phyloP scores from a whole-genome alignment of 2,113 vertebrate genomes.

The Poeciliopsis occidentalis region DNA sequence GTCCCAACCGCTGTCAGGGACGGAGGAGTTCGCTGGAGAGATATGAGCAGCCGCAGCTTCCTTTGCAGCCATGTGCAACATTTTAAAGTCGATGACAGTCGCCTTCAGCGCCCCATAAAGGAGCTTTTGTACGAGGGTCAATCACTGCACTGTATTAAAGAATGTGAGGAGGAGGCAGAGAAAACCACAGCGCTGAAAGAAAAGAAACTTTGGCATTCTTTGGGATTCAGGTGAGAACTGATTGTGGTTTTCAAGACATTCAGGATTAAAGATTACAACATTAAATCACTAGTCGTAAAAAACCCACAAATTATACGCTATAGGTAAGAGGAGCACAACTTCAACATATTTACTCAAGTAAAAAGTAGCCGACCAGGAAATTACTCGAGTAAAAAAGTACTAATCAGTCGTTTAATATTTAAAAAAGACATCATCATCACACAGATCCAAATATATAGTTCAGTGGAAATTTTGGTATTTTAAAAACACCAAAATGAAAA shows the following conservation, averaged over 20 bases:
- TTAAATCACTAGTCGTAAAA: background rate
- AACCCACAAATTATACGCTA: too few relatives aligned
- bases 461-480: too few relatives aligned
- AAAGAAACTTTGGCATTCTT: background rate
- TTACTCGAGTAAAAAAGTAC: too few relatives aligned
- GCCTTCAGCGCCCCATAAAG: constrained; percentile 55
- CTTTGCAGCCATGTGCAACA: background rate
- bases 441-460: too few relatives aligned
- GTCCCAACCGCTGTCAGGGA: background rate
- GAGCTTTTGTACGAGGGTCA: constrained; percentile 49
- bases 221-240: background rate
- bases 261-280: background rate
- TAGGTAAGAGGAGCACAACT: too few relatives aligned
- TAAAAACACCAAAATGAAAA: too few relatives aligned
- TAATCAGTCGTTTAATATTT: too few relatives aligned
- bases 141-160: constrained; percentile 8
- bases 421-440: too few relatives aligned
- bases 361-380: too few relatives aligned
- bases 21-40: constrained; percentile 1
- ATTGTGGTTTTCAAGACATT: background rate
- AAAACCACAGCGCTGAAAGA: background rate
- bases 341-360: too few relatives aligned
- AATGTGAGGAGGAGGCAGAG: constrained; percentile 22
- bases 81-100: constrained; percentile 59
- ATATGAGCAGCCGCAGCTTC: constrained; percentile 30